Evolutionary conservation across 2,797 vertebrate genomes (phyloP).

Genomic region (Protosalanx chinensis): DNA sequence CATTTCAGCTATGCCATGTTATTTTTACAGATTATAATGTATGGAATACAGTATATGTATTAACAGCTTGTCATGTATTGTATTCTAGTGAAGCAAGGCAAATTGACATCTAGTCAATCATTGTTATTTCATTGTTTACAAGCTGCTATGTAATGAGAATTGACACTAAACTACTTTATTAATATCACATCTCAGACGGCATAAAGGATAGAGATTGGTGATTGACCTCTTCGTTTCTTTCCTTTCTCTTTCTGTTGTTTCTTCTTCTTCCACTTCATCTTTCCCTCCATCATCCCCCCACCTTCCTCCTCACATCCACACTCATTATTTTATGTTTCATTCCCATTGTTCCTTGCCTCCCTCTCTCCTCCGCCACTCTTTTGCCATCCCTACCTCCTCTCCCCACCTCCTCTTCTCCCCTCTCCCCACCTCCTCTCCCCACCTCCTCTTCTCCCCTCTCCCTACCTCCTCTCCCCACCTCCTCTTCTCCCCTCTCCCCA

Average conservation of each 20-base stretch:
- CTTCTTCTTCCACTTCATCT: too few species aligned
- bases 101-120: background rate
- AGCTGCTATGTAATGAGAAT: background rate
- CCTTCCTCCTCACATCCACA: too few species aligned
- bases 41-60: too few species aligned
- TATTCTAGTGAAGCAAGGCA: too few species aligned
- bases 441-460: background rate
- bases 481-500: background rate
- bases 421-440: background rate
- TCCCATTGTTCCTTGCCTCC: constrained; percentile 28
- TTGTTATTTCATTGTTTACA: background rate
- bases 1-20: too few species aligned
- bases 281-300: too few species aligned
- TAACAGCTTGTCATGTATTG: too few species aligned
- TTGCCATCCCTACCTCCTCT: background rate
- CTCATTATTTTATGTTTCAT: constrained; percentile 13
- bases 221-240: constrained; percentile 21
- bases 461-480: background rate
- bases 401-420: background rate
- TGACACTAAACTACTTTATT: background rate
- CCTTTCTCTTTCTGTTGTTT: constrained; percentile 24
- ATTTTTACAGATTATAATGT: too few species aligned
- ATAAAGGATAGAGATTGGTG: constrained; percentile 49
- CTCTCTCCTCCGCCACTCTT: background rate
- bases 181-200: constrained; percentile 41